Evolutionary conservation across 2,888 invertebrate genomes (phyloP).

Genomic region (Clistopyga incitator): DNA sequence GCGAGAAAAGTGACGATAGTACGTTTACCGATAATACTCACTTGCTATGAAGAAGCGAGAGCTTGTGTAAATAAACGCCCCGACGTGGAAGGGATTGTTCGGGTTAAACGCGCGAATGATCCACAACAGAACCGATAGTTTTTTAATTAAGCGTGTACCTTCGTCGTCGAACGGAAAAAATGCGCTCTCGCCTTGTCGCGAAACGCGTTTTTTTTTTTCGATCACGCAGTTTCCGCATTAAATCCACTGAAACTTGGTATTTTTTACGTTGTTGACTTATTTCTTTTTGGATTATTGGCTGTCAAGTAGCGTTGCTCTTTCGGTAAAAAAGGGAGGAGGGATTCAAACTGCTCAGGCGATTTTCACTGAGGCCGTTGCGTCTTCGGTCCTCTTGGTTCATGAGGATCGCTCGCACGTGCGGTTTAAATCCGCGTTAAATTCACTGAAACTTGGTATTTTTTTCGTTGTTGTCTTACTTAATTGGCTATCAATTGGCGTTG

Average conservation of each 20-base stretch:
- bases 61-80: slow-evolving; percentile 57
- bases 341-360: slow-evolving; percentile 88
- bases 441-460: not conserved
- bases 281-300: no score
- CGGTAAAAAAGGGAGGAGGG: slow-evolving; percentile 87
- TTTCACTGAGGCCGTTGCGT: slow-evolving; percentile 87
- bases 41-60: not conserved
- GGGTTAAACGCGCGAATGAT: slow-evolving; percentile 4
- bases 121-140: slow-evolving; percentile 3
- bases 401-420: slow-evolving; percentile 87
- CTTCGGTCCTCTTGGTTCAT: slow-evolving; percentile 87
- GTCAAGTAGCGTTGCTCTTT: slow-evolving; percentile 69
- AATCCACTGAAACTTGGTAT: slow-evolving; percentile 16
- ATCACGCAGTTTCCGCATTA: slow-evolving; percentile 9
- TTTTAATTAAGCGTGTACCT: slow-evolving; percentile 10
- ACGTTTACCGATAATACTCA: not conserved
- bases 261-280: slow-evolving; percentile 12
- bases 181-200: not conserved
- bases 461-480: not conserved
- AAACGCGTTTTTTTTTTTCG: slow-evolving; percentile 13
- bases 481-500: not conserved
- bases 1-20: not conserved
- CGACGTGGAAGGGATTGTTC: not conserved
- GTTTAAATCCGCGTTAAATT: slow-evolving; percentile 78
- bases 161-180: not conserved